Base-by-base conservation (phyloP, 2,113 vertebrate genomes). In the Ageneiosus marmoratus region DNA sequence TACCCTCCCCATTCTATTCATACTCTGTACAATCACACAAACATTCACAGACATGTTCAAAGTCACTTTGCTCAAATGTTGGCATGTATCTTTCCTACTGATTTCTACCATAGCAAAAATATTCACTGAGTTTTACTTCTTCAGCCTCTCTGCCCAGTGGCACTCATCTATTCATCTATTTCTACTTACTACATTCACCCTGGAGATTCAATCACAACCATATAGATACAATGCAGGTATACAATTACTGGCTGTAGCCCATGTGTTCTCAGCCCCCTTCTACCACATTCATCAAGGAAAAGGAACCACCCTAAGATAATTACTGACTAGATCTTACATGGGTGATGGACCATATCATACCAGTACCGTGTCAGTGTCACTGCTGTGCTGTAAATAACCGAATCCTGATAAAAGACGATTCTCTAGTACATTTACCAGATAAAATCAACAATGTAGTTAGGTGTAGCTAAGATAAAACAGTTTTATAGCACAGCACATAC, bases 91-190 rank as follows among this genome's bases (percentile, higher is more conserved):
- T 74, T 65, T 4, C 9, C 60, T 3, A 72, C 13, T 24, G 27
- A 27, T 50, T 13, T 32, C 78, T 70, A 34, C 70, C 29, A 41
- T 53, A 77, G 46, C 51, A 55, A n/a, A 63, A 83, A 73, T n/a
- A 27, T 7, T 41, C 32, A 20, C 13, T 37, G 37, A 46, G 65
- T 32, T 50, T 27, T 76, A 58, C 63, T 75, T 62, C 22, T 48
- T 60, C 46, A 74, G 27, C 44, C 50, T 29, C 16, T 34, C 41
- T 50, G 18, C 70, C 20, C 13, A 22, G 34, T 56, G 34, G 50
- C 24, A 81, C 13, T 24, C 82, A 80, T 15, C 29, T 34, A 37
- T 94, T 94, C 92, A 94, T 92, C 95, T 96, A 94, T 94, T 93
- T 94, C 93, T 94, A 91, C 92, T 92, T 94, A 95, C 93, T 24